phyloP scores from a whole-genome alignment of 2,888 invertebrate genomes.

The Erebia ligea region DNA sequence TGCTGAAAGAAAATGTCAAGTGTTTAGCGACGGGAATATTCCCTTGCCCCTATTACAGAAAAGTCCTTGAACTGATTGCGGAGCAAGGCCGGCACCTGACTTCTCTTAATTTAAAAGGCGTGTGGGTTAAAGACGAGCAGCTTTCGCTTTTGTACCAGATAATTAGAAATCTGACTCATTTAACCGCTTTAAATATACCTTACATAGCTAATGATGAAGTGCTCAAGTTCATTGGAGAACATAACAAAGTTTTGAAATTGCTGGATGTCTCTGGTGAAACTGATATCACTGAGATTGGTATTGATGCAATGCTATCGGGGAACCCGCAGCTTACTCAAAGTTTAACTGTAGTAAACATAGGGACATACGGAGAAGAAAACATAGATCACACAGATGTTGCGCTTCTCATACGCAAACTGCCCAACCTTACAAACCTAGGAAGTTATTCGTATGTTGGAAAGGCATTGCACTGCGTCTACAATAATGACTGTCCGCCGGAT shows the following conservation, averaged over 20 bases:
- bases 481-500: constrained; percentile 75
- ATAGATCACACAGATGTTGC: constrained; percentile 86
- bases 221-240: constrained; percentile 82
- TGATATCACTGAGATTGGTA: constrained; percentile 85
- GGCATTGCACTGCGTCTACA: constrained; percentile 82
- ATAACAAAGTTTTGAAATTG: constrained; percentile 82
- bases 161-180: constrained; percentile 82
- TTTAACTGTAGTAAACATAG: constrained; percentile 85
- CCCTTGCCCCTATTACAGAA: constrained; percentile 87
- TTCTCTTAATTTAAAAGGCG: constrained; percentile 87
- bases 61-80: constrained; percentile 85
- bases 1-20: constrained; percentile 86
- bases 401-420: constrained; percentile 84
- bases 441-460: constrained; percentile 88
- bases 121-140: constrained; percentile 89
- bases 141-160: constrained; percentile 84
- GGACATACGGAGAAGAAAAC: constrained; percentile 87
- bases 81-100: constrained; percentile 85
- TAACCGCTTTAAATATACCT: constrained; percentile 86
- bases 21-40: constrained; percentile 87
- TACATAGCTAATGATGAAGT: constrained; percentile 88
- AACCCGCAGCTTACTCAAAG: constrained; percentile 79
- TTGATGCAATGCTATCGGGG: constrained; percentile 81
- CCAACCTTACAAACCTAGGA: constrained; percentile 85
- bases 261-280: constrained; percentile 88